These are phyloP conservation scores for Oriolus oriolus DNA, from an alignment of 2,113 vertebrate species.

Conservation along the genomic window DNA sequence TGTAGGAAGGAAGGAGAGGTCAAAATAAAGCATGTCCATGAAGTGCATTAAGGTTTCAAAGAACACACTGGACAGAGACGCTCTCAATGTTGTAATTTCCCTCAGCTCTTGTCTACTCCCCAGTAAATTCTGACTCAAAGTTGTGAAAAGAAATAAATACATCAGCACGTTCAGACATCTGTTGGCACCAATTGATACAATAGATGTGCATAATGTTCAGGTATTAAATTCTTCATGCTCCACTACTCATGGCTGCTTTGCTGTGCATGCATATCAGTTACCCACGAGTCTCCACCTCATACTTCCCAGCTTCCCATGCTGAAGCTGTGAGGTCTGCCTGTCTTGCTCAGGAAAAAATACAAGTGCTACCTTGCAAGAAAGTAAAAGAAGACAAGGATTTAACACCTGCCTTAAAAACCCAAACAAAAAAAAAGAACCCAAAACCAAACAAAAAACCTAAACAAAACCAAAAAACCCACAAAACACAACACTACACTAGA, in stretches of 20 bases:
- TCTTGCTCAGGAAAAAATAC: conserved; percentile 69
- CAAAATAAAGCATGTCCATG: neutral
- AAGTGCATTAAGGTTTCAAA: neutral
- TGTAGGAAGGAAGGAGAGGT: neutral
- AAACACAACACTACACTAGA: neutral
- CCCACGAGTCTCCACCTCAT: conserved; percentile 80
- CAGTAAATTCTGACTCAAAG: neutral
- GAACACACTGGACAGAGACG: neutral
- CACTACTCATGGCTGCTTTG: conserved; percentile 27
- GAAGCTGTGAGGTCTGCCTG: conserved; percentile 75
- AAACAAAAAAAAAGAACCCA: no score
- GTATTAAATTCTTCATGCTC: neutral
- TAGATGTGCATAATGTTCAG: neutral
- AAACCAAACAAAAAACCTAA: no score
- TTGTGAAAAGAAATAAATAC: neutral
- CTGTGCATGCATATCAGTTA: conserved; percentile 67
- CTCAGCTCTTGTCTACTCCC: neutral
- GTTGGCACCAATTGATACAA: neutral
- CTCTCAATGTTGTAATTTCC: neutral
- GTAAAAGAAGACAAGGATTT: neutral
- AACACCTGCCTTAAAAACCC: neutral
- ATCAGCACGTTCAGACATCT: neutral
- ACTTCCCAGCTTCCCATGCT: conserved; percentile 77
- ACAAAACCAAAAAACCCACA: neutral
- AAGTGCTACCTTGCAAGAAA: conserved; percentile 54